These are phyloP conservation scores for Cuculus canorus DNA, from an alignment of 2,797 vertebrate genomes.

Conservation along the genomic window DNA sequence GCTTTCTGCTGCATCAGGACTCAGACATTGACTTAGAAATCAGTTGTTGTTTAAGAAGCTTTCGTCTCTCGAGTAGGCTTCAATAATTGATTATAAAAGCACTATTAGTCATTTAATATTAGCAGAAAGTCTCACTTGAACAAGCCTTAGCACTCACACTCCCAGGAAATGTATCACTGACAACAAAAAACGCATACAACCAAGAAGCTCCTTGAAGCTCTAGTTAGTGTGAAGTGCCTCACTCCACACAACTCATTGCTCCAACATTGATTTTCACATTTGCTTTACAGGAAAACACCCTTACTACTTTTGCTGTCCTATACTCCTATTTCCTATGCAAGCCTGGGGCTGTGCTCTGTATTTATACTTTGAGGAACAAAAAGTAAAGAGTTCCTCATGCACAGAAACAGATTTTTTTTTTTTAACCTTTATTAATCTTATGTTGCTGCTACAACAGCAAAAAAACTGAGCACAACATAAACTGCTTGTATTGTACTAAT, in stretches of 20 bases:
- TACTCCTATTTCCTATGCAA: accelerated
- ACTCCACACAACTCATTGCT: accelerated
- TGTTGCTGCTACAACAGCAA: accelerated
- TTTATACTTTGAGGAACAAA: accelerated
- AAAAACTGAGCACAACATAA: accelerated
- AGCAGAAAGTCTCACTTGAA: background rate
- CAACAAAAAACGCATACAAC: background rate
- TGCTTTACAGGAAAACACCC: accelerated
- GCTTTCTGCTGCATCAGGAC: accelerated
- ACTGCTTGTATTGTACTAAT: accelerated
- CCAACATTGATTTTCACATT: accelerated
- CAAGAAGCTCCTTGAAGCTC: background rate
- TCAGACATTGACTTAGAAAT: background rate
- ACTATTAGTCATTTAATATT: background rate
- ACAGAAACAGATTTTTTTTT: accelerated
- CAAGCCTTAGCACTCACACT: background rate
- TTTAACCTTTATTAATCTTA: background rate
- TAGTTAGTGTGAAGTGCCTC: background rate
- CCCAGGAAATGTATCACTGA: background rate
- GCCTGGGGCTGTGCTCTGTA: accelerated
- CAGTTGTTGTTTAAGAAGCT: background rate
- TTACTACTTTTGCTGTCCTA: accelerated
- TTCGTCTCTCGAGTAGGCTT: background rate
- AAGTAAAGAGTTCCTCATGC: accelerated
- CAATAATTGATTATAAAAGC: slow-evolving; percentile 36